phyloP scores from a whole-genome alignment of 2,888 invertebrate genomes.

The Ptychoptera albimana region DNA sequence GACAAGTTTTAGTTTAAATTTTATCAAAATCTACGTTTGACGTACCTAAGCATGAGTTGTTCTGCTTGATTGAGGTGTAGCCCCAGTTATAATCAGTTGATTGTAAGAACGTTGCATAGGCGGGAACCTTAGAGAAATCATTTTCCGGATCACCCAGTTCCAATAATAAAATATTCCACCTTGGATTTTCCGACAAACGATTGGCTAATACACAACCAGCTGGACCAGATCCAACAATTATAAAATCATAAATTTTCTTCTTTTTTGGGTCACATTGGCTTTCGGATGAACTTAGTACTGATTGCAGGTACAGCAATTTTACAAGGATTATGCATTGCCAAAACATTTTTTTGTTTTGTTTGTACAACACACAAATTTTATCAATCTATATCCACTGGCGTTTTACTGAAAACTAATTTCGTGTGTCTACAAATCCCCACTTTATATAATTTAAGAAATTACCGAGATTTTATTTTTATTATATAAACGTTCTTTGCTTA shows the following conservation, averaged over 20 bases:
- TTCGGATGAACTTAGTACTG: too few species aligned
- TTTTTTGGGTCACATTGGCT: too few species aligned
- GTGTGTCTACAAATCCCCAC: too few species aligned
- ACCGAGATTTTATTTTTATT: too few species aligned
- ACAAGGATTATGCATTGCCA: too few species aligned
- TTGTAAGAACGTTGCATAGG: constrained; percentile 19
- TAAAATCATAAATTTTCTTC: constrained; percentile 32
- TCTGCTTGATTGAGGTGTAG: constrained; percentile 48
- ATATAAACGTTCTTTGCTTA: too few species aligned
- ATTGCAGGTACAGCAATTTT: too few species aligned
- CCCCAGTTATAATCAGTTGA: constrained; percentile 48
- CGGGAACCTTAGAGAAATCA: not conserved
- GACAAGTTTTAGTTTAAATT: constrained; percentile 26
- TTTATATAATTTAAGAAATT: too few species aligned
- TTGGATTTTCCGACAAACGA: constrained; percentile 38
- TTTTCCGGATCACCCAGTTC: constrained; percentile 40
- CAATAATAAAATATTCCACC: constrained; percentile 39
- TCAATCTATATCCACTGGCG: too few species aligned
- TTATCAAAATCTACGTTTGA: constrained; percentile 10
- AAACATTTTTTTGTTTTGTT: too few species aligned
- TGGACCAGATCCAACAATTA: constrained; percentile 42
- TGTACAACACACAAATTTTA: too few species aligned
- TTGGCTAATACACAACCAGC: constrained; percentile 43
- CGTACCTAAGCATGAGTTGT: constrained; percentile 38
- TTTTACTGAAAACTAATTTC: too few species aligned